Evolutionary conservation across 1,140 invertebrate genomes (phyloP).

Genomic region (Drosophila albomicans): DNA sequence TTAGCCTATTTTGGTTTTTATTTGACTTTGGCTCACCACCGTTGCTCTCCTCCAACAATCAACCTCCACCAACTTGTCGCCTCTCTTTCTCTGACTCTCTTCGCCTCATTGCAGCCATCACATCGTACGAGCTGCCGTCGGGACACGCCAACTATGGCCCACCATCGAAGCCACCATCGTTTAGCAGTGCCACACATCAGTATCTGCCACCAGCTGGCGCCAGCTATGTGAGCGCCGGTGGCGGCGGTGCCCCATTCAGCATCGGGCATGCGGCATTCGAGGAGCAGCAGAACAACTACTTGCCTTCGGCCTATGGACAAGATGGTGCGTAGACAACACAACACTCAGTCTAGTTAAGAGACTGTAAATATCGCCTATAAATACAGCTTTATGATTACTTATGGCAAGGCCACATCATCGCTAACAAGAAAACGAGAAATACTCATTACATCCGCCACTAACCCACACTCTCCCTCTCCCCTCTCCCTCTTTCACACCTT

Average conservation of each 20-base stretch:
- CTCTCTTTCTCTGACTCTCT: constrained; percentile 24
- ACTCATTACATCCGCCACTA: neutral
- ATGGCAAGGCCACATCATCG: constrained; percentile 11
- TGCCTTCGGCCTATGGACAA: constrained; percentile 80
- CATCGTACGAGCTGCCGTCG: constrained; percentile 80
- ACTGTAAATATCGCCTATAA: neutral
- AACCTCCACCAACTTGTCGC: neutral
- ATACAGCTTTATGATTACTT: constrained; percentile 8
- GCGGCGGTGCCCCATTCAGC: constrained; percentile 74
- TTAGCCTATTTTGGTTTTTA: constrained; percentile 57
- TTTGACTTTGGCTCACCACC: constrained; percentile 4
- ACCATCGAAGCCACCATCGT: constrained; percentile 79
- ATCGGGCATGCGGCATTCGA: constrained; percentile 79
- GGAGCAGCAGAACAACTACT: constrained; percentile 76
- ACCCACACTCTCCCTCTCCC: neutral
- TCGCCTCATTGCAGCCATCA: constrained; percentile 71
- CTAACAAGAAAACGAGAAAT: constrained; percentile 23
- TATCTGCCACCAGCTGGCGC: constrained; percentile 75
- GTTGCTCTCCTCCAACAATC: constrained; percentile 12
- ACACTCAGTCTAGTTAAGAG: neutral
- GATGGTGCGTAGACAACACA: constrained; percentile 74
- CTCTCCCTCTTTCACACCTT: neutral
- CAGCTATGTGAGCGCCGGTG: constrained; percentile 54
- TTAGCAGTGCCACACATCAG: constrained; percentile 80
- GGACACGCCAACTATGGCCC: constrained; percentile 79